Conservation (phyloP, 2,888 invertebrate genomes). For the Meteorus colon region DNA sequence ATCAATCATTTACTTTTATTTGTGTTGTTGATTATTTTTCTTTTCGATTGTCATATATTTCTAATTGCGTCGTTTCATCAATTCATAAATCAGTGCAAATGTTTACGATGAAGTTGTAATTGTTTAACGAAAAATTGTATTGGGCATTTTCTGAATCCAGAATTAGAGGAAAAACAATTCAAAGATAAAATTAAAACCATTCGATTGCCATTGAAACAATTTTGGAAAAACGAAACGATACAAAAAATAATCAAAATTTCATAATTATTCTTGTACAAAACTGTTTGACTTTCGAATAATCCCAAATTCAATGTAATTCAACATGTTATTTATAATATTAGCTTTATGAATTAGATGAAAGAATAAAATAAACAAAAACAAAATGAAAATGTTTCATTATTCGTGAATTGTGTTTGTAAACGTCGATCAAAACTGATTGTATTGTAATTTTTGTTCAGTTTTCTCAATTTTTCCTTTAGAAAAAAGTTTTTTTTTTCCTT, state of each 20-base stretch:
- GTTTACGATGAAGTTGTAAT: not conserved
- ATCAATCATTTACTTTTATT: too few relatives aligned
- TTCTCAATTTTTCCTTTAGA: too few relatives aligned
- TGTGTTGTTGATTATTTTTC: not conserved
- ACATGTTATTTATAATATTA: slow-evolving; percentile 56
- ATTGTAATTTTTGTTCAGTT: too few relatives aligned
- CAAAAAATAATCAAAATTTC: not conserved
- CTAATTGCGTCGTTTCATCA: not conserved
- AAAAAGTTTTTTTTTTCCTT: too few relatives aligned
- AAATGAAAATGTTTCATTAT: not conserved
- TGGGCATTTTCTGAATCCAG: too few relatives aligned
- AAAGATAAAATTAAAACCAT: too few relatives aligned
- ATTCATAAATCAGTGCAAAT: not conserved
- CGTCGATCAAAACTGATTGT: too few relatives aligned
- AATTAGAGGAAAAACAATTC: too few relatives aligned
- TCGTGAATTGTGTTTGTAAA: too few relatives aligned
- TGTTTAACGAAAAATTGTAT: too few relatives aligned
- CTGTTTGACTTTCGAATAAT: slow-evolving; percentile 53
- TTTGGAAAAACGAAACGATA: not conserved
- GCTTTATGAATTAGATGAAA: slow-evolving; percentile 49
- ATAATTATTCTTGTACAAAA: slow-evolving; percentile 52
- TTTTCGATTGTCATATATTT: not conserved
- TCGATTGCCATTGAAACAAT: not conserved
- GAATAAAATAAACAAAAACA: slow-evolving; percentile 36
- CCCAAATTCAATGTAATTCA: slow-evolving; percentile 58